A percentile compares a stretch with the other conserved stretches of the same genome.
These are phyloP conservation scores for Clavelina lepadiformis DNA, from an alignment of 23 tunicate genomes.

Conservation along the genomic window DNA sequence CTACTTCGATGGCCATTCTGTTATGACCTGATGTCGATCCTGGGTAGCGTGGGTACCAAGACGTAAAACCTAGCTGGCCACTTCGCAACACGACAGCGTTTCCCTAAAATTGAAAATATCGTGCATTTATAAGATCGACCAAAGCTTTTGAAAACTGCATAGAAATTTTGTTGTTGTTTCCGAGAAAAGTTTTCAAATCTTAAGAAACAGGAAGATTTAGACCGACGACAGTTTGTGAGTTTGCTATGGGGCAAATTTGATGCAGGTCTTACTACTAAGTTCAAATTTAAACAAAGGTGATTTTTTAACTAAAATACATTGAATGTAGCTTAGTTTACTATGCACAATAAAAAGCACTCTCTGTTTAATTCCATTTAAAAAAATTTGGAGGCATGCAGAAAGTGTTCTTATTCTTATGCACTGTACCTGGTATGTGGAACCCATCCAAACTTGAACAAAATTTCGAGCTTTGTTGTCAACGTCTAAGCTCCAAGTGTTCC, in stretches of 20 bases:
- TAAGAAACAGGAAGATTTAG: no score
- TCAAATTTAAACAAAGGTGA: no score
- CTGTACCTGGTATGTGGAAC: slow-evolving; percentile 4
- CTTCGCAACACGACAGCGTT: neutral
- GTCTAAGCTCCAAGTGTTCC: slow-evolving; percentile 19
- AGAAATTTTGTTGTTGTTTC: no score
- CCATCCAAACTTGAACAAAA: slow-evolving; percentile 18
- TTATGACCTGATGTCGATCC: slow-evolving; percentile 6
- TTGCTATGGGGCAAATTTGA: no score
- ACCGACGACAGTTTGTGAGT: no score
- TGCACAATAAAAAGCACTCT: no score
- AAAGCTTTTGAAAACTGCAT: neutral
- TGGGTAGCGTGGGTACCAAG: slow-evolving; percentile 21
- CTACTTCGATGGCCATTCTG: slow-evolving; percentile 6
- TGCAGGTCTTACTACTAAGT: no score
- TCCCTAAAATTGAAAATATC: slow-evolving; percentile 7
- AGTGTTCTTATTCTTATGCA: no score
- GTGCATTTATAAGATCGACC: neutral
- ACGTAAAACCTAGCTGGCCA: neutral
- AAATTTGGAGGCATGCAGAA: no score
- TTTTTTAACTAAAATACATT: neutral
- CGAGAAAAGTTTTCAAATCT: no score
- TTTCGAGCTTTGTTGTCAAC: slow-evolving; percentile 10
- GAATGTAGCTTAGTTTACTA: no score
- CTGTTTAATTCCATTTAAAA: neutral